Conservation (phyloP, 2,113 vertebrate species). For the Etheostoma spectabile region DNA sequence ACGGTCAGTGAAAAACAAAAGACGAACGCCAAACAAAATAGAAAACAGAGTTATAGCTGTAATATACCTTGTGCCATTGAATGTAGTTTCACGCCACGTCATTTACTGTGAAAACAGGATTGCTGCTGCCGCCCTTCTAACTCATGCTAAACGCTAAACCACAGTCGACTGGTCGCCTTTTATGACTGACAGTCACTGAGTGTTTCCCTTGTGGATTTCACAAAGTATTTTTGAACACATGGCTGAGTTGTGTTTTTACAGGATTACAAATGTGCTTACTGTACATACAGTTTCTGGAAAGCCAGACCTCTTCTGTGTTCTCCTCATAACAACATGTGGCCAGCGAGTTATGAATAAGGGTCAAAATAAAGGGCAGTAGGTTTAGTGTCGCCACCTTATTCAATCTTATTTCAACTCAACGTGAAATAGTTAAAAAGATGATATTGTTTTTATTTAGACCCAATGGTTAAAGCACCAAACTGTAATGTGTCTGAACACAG, state of each 20-base stretch:
- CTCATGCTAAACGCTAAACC: conserved; percentile 66
- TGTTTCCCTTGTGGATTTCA: conserved; percentile 57
- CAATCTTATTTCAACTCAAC: background rate
- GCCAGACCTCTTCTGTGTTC: conserved; percentile 63
- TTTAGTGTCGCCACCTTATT: background rate
- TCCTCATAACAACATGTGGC: conserved; percentile 40
- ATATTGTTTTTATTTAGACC: background rate
- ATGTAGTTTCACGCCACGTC: conserved; percentile 70
- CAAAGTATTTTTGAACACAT: conserved; percentile 68
- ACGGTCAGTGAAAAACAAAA: conserved; percentile 75
- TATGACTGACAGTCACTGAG: conserved; percentile 57
- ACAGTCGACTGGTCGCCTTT: conserved; percentile 69
- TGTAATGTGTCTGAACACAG: background rate
- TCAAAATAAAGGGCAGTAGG: conserved; percentile 22
- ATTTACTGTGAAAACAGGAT: conserved; percentile 74
- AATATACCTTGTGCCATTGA: conserved; percentile 69
- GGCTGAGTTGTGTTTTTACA: conserved; percentile 81
- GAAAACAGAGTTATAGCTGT: conserved; percentile 71
- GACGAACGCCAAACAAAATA: conserved; percentile 74
- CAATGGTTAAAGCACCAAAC: background rate
- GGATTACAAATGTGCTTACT: conserved; percentile 80
- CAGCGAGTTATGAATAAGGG: conserved; percentile 22
- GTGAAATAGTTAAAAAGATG: background rate
- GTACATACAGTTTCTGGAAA: conserved; percentile 63
- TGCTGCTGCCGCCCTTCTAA: conserved; percentile 59